A percentile compares a stretch with the other conserved stretches of the same genome.
phyloP scores from a whole-genome alignment of 2,113 vertebrate species.

The Vulpes lagopus region DNA sequence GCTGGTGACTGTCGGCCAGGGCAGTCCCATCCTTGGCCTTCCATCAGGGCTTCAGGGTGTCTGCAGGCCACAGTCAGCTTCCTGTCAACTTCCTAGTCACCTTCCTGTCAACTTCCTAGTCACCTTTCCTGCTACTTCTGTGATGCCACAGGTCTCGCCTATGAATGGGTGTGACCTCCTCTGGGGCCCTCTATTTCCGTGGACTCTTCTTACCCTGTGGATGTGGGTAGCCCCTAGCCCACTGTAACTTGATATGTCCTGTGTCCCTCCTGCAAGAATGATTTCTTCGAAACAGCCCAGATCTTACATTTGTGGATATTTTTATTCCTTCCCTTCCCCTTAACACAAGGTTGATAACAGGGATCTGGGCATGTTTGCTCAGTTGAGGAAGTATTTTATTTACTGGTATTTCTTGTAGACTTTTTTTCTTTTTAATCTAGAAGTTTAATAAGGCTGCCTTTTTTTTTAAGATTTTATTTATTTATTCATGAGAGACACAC shows the following conservation, averaged over 20 bases:
- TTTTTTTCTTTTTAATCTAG: not conserved
- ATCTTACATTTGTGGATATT: not conserved
- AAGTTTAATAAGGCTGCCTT: not conserved
- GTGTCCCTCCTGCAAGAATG: not conserved
- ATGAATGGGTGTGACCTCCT: not conserved
- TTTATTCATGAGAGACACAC: too few relatives aligned
- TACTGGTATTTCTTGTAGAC: not conserved
- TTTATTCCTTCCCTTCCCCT: not conserved
- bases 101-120: not conserved
- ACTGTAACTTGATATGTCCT: fast-evolving
- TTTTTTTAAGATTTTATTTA: not conserved
- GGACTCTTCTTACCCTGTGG: not conserved
- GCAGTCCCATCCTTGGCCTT: too few relatives aligned
- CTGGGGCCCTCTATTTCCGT: not conserved
- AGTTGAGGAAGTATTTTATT: not conserved
- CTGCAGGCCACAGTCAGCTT: not conserved
- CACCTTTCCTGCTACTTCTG: not conserved
- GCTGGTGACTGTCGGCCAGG: not conserved
- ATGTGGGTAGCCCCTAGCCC: not conserved
- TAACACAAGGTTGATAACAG: too few relatives aligned
- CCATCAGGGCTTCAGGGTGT: not conserved
- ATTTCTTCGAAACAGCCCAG: not conserved
- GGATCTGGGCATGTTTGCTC: not conserved
- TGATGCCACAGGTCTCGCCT: too few relatives aligned
- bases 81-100: too few relatives aligned